Percentiles rank a stretch among this genome's conserved stretches.
These are phyloP conservation scores for Sparidentex hasta DNA, from an alignment of 2,797 vertebrate genomes.

Conservation along the genomic window DNA sequence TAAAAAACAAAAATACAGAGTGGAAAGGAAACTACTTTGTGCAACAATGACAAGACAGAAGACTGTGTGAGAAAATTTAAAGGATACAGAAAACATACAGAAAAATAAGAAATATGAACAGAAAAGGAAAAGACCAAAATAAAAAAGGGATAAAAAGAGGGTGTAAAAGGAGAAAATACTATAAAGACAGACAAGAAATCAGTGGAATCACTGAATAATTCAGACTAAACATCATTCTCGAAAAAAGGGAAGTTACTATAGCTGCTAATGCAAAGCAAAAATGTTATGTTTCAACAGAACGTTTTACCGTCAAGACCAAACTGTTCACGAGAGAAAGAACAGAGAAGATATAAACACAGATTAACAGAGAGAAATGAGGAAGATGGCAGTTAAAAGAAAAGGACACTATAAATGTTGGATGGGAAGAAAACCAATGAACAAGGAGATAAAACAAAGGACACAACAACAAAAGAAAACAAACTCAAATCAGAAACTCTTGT, in stretches of 20 bases:
- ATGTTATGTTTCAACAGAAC: rapidly evolving
- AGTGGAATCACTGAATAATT: not conserved
- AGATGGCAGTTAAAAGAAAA: not conserved
- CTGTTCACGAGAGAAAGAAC: not conserved
- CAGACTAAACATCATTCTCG: too few species aligned
- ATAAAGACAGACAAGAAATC: too few species aligned
- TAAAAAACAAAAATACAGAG: not conserved
- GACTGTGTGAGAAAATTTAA: not conserved
- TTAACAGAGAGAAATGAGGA: not conserved
- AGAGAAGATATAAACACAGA: not conserved
- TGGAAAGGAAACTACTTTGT: not conserved
- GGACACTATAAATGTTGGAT: not conserved
- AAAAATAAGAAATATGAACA: not conserved
- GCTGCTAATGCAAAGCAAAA: not conserved
- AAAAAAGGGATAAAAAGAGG: not conserved
- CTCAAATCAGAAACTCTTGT: not conserved
- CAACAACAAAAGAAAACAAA: not conserved
- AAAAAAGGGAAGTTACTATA: not conserved
- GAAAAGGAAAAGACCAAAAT: not conserved
- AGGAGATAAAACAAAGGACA: not conserved
- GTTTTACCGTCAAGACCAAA: not conserved
- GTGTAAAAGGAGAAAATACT: too few species aligned
- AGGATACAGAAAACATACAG: not conserved
- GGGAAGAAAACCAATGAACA: not conserved
- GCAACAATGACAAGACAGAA: not conserved